These are phyloP conservation scores for Hyles euphorbiae DNA, from an alignment of 1,140 invertebrate species.

Conservation along the genomic window DNA sequence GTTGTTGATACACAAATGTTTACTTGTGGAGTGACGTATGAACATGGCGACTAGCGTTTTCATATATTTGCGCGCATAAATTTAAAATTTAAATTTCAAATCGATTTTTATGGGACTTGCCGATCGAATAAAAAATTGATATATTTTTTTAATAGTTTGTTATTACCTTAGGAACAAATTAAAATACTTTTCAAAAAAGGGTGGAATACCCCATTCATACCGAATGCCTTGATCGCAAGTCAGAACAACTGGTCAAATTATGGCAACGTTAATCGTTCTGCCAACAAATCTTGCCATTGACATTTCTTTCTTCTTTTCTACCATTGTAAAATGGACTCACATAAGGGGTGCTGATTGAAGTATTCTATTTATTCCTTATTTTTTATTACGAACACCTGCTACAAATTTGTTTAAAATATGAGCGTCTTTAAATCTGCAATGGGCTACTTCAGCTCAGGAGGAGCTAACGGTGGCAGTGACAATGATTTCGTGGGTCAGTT, in stretches of 20 bases:
- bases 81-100: no score
- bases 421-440: slow-evolving; percentile 93
- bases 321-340: slow-evolving; percentile 45
- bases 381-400: slow-evolving; percentile 11
- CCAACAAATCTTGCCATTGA: slow-evolving; percentile 17
- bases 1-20: no score
- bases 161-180: no score
- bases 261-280: slow-evolving; percentile 6
- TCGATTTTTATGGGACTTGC: no score
- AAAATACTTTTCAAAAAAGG: no score
- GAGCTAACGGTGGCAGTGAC: slow-evolving; percentile 77
- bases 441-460: slow-evolving; percentile 85
- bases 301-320: slow-evolving; percentile 25
- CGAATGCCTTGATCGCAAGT: background rate
- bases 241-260: background rate
- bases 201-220: no score
- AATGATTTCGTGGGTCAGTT: slow-evolving; percentile 95
- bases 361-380: slow-evolving; percentile 27
- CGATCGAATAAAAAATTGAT: no score
- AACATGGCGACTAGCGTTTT: no score
- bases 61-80: no score
- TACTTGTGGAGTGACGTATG: no score
- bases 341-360: slow-evolving; percentile 35
- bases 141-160: no score
- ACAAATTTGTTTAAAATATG: slow-evolving; percentile 76